Conservation (phyloP, 2,888 invertebrate species). For the Notocelia uddmanniana region DNA sequence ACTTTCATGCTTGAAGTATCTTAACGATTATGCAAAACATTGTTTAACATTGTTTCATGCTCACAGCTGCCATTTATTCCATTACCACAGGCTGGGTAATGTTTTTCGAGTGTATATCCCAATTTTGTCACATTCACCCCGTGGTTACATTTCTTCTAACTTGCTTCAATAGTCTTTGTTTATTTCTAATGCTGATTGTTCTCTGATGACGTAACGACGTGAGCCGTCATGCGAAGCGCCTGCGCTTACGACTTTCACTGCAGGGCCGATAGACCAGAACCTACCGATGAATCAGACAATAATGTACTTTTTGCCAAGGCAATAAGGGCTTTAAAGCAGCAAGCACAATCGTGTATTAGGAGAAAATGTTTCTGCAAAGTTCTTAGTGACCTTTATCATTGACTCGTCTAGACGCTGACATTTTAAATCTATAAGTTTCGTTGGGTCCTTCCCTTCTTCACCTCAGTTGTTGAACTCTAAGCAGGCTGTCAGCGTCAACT, state of each 20-base stretch:
- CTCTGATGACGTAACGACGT: conserved; percentile 11
- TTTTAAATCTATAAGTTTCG: not conserved
- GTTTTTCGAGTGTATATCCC: too few species aligned
- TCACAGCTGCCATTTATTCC: too few species aligned
- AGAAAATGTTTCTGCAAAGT: not conserved
- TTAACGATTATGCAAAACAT: not conserved
- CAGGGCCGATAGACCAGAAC: conserved; percentile 35
- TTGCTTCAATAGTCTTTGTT: not conserved
- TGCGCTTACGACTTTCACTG: conserved; percentile 37
- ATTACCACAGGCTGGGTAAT: too few species aligned
- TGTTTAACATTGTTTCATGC: too few species aligned
- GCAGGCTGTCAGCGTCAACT: not conserved
- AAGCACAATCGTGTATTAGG: not conserved
- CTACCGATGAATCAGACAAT: not conserved
- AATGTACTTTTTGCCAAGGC: not conserved
- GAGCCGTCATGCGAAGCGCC: conserved; percentile 10
- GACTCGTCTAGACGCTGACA: not conserved
- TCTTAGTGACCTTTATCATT: not conserved
- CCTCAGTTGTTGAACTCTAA: too few species aligned
- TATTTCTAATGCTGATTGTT: not conserved
- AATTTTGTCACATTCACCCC: too few species aligned
- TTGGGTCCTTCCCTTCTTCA: not conserved
- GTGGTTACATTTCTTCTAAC: too few species aligned
- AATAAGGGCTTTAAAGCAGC: not conserved
- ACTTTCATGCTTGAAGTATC: not conserved